phyloP scores from a whole-genome alignment of 2,797 vertebrate genomes.

The Cyprinodon diabolis region DNA sequence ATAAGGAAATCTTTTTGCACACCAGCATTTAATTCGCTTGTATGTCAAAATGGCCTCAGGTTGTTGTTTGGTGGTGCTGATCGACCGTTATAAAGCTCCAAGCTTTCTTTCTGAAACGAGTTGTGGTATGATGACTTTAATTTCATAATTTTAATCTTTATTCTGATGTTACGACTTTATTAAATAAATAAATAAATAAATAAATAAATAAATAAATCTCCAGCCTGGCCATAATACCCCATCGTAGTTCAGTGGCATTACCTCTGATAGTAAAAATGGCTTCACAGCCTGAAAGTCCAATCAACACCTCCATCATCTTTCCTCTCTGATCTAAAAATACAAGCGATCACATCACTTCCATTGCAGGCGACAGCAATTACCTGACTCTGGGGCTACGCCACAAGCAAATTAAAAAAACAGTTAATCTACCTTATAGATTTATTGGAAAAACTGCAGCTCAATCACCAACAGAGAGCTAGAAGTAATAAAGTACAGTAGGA shows the following conservation, averaged over 20 bases:
- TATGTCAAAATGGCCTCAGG: too few species aligned
- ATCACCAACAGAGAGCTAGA: conserved; percentile 11
- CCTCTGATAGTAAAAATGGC: conserved; percentile 42
- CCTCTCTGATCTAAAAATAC: conserved; percentile 64
- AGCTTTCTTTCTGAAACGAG: too few species aligned
- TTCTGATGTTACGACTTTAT: too few species aligned
- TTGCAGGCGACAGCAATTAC: conserved; percentile 42
- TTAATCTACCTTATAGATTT: conserved; percentile 24
- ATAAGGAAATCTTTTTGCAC: too few species aligned
- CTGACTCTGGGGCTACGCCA: conserved; percentile 33
- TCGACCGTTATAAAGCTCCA: too few species aligned
- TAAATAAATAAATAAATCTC: too few species aligned
- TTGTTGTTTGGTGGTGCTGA: too few species aligned
- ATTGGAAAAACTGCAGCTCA: conserved; percentile 15
- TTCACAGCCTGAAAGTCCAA: conserved; percentile 60
- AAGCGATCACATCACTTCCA: conserved; percentile 39
- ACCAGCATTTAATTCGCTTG: too few species aligned
- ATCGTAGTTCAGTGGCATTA: conserved; percentile 25
- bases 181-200: too few species aligned
- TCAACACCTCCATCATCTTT: conserved; percentile 66
- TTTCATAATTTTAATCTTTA: too few species aligned
- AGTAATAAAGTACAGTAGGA: conserved; percentile 6
- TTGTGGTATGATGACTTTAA: too few species aligned
- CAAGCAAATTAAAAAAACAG: conserved; percentile 34
- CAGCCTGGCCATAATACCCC: too few species aligned